Base-by-base conservation (phyloP, 2,888 invertebrate species). In the Andrena marginata region DNA sequence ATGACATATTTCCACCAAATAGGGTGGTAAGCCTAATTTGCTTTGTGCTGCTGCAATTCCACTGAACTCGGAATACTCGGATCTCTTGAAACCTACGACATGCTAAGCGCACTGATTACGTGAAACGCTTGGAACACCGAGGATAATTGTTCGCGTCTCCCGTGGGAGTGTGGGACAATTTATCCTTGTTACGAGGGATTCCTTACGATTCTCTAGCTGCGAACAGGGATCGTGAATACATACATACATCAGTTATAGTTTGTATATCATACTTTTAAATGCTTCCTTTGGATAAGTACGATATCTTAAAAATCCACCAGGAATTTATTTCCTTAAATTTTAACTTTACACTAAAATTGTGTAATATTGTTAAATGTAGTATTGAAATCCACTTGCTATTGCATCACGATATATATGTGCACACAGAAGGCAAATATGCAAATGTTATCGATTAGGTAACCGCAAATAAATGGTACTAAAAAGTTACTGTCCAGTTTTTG, bases 111-210 rank as follows among this genome's bases (percentile, higher is more conserved):
- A 42, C 42, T 42, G 42, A 42, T 42, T 42, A 42, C 42, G 42
- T 5, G 42, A 16, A 42, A 42, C 42, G 42, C 42, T 48, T 10
- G 59, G 29, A 56, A 69, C 5, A 35, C 42, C 60, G 29, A 13
- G 23, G 68, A 54, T 42, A 70, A 60, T 70, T 60, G 59, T 13
- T 20, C 31, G 59, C 60, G 48, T 20, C 42, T 13, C 59, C n/a
- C 42, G 1, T 1, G 20, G 10, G 20, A 60, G 20, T 20, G 29
- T 26, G 0, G 13, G 59, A 70, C 59, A 60, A 70, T 70, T 70
- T 70, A 29, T 70, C n/a, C 42, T 4, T n/a, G 59, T 60, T 20
- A 31, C 20, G 1, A 33, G 23, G 54, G 33, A 35, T 68, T 54
- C 16, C 20, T 29, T 20, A 31, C 54, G 33, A 56, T 35, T 10